Conservation (phyloP, 2,113 vertebrate genomes). For the Rhinolophus sinicus region DNA sequence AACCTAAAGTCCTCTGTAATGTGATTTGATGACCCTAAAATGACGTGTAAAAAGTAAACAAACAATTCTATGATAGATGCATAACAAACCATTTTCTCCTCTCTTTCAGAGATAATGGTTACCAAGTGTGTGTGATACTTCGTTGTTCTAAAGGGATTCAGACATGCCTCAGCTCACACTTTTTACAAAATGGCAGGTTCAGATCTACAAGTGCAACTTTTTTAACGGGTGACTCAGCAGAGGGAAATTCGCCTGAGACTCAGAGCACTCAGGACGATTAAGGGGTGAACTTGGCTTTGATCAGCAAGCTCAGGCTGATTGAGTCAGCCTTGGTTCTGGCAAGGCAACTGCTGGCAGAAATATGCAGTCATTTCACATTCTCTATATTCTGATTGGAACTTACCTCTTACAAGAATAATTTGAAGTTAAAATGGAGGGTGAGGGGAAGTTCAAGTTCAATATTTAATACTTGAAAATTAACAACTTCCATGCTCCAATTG, state of each 20-base stretch:
- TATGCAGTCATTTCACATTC: conserved; percentile 42
- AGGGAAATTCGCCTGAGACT: conserved; percentile 11
- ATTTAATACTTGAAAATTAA: conserved; percentile 49
- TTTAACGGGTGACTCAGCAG: conserved; percentile 40
- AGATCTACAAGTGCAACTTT: background rate
- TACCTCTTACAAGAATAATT: conserved; percentile 50
- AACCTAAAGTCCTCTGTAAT: conserved; percentile 34
- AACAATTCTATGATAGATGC: background rate
- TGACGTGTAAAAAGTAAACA: background rate
- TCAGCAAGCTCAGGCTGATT: background rate
- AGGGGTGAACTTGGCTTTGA: conserved; percentile 41
- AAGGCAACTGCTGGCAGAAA: conserved; percentile 57
- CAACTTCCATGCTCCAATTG: background rate
- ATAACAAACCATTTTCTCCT: background rate
- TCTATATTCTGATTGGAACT: conserved; percentile 31
- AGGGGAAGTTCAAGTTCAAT: conserved; percentile 5
- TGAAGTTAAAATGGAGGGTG: conserved; percentile 28
- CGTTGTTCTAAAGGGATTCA: background rate
- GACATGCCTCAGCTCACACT: background rate
- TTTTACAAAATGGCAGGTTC: conserved; percentile 56
- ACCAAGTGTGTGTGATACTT: background rate
- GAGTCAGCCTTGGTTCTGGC: conserved; percentile 63
- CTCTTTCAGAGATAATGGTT: background rate
- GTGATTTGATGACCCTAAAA: conserved; percentile 45
- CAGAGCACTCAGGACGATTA: background rate